phyloP scores from a whole-genome alignment of 2,113 vertebrate species.

The Myiagra hebetior region DNA sequence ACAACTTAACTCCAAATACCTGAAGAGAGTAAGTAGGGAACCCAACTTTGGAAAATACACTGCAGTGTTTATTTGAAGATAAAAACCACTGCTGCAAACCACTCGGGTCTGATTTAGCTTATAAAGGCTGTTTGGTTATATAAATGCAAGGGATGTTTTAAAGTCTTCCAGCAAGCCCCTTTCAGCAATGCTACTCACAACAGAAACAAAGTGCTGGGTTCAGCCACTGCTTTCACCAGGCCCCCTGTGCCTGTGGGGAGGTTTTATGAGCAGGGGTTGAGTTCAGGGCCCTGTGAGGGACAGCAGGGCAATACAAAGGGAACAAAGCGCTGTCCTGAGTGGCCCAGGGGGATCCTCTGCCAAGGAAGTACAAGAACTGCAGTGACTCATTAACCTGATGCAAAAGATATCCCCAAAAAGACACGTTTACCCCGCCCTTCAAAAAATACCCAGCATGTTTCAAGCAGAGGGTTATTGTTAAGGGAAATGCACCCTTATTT shows the following conservation, averaged over 20 bases:
- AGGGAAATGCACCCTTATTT: background rate
- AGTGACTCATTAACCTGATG: background rate
- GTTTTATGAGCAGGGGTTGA: background rate
- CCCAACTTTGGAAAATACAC: background rate
- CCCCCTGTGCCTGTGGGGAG: background rate
- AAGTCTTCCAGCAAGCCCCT: background rate
- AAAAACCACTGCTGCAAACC: background rate
- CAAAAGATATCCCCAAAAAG: background rate
- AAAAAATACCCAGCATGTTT: background rate
- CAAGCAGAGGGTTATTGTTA: background rate
- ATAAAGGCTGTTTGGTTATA: background rate
- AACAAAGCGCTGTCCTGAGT: background rate
- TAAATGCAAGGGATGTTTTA: background rate
- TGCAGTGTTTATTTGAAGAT: background rate
- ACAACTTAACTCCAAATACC: constrained; percentile 34
- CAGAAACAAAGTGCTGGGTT: background rate
- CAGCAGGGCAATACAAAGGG: background rate
- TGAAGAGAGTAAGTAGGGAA: background rate
- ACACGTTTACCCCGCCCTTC: background rate
- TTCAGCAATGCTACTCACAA: background rate
- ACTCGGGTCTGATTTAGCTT: background rate
- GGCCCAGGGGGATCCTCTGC: background rate
- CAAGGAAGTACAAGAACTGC: background rate
- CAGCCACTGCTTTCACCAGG: background rate
- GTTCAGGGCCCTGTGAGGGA: background rate